A percentile compares a stretch with the other conserved stretches of the same genome.
Evolutionary conservation across 2,888 invertebrate species (phyloP).

Genomic region (Drosophila neotestacea): DNA sequence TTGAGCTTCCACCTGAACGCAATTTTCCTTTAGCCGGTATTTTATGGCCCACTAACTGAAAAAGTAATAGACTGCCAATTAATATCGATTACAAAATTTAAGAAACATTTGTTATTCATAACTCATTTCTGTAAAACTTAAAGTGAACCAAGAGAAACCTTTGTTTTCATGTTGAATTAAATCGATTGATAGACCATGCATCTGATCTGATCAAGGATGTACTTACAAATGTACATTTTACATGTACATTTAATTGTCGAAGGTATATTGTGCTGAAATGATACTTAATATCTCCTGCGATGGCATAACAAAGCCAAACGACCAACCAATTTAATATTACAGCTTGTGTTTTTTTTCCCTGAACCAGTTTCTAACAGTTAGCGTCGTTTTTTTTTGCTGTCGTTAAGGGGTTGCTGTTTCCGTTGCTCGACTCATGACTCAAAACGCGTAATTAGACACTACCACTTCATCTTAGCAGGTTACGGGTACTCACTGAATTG

Average conservation of each 20-base stretch:
- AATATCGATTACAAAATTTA: conserved; percentile 13
- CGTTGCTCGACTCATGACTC: conserved; percentile 25
- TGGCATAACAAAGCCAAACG: conserved; percentile 26
- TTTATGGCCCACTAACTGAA: conserved; percentile 90
- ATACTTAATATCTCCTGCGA: conserved; percentile 21
- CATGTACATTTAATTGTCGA: too few species aligned
- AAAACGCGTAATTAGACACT: conserved; percentile 36
- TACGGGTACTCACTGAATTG: conserved; percentile 89
- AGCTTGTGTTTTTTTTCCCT: conserved; percentile 29
- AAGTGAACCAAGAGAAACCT: neutral
- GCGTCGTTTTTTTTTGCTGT: conserved; percentile 18
- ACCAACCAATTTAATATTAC: conserved; percentile 24
- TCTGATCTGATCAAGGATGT: conserved; percentile 5
- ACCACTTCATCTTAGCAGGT: conserved; percentile 15
- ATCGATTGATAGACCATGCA: neutral
- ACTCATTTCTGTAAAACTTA: neutral
- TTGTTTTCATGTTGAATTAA: neutral
- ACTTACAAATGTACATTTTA: neutral
- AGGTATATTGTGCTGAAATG: conserved; percentile 8
- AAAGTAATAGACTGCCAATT: conserved; percentile 15
- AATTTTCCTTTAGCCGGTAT: conserved; percentile 91
- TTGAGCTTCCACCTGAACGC: conserved; percentile 88
- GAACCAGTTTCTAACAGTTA: conserved; percentile 36
- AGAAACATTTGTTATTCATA: neutral
- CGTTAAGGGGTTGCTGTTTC: conserved; percentile 37